phyloP scores from a whole-genome alignment of 2,797 vertebrate species.

The Molossus molossus region DNA sequence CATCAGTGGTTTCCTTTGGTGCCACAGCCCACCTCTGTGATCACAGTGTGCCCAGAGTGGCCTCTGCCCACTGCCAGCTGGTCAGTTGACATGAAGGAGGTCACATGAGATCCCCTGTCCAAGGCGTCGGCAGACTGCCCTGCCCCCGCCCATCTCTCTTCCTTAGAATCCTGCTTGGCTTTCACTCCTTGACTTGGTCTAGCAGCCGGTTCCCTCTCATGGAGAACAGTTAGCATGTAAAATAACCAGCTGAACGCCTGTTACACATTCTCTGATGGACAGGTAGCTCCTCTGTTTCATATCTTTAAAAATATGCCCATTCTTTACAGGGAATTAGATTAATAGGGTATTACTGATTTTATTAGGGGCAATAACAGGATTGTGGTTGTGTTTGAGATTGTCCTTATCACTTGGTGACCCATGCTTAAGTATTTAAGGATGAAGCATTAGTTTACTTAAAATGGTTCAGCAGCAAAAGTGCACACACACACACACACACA shows the following conservation, averaged over 20 bases:
- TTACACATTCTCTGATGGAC: neutral
- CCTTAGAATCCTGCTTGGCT: neutral
- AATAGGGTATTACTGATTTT: neutral
- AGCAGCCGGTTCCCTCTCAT: neutral
- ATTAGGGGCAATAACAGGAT: neutral
- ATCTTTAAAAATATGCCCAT: neutral
- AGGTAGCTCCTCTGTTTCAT: neutral
- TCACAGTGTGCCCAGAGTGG: rapidly evolving
- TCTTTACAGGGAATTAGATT: neutral
- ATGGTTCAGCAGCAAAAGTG: neutral
- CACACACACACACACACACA: neutral
- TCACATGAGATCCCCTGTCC: neutral
- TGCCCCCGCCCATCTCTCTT: neutral
- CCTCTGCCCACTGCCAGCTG: neutral
- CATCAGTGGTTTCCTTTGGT: neutral
- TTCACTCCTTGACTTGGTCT: neutral
- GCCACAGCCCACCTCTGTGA: neutral
- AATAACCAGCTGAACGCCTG: neutral
- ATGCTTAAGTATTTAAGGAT: neutral
- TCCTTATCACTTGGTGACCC: neutral
- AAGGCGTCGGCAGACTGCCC: neutral
- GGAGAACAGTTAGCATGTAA: neutral
- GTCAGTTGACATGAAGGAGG: neutral
- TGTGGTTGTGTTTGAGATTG: neutral
- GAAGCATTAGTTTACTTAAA: conserved; percentile 22